phyloP scores from a whole-genome alignment of 2,888 invertebrate genomes.

The Coecobrya sp. region DNA sequence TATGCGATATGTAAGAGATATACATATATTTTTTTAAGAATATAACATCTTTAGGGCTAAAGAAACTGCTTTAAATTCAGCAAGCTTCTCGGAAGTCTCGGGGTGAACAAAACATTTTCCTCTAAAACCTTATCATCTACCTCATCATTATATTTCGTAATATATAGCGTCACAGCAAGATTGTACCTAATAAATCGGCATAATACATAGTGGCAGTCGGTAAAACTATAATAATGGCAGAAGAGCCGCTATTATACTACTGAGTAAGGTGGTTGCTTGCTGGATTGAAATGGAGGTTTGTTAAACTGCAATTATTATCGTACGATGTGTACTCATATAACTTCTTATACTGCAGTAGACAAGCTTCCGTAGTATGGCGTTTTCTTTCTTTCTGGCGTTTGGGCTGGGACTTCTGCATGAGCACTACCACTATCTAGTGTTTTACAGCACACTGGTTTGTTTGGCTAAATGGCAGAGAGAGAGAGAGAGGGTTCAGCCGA shows the following conservation, averaged over 20 bases:
- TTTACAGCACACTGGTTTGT: slow-evolving; percentile 43
- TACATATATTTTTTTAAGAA: slow-evolving; percentile 7
- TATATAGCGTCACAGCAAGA: slow-evolving; percentile 33
- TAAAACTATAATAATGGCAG: slow-evolving; percentile 9
- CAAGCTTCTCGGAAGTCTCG: slow-evolving; percentile 58
- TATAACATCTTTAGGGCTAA: not conserved
- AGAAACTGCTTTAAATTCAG: not conserved
- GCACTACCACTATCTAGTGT: not conserved
- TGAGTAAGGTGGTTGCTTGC: slow-evolving; percentile 41
- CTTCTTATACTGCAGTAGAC: slow-evolving; percentile 67
- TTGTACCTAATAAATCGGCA: slow-evolving; percentile 46
- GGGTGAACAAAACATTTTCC: slow-evolving; percentile 58
- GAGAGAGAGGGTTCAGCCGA: slow-evolving; percentile 60
- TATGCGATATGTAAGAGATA: not conserved
- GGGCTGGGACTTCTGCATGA: slow-evolving; percentile 65
- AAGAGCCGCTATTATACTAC: not conserved
- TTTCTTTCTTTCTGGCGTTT: slow-evolving; percentile 44
- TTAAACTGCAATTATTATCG: slow-evolving; percentile 71
- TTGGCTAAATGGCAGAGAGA: slow-evolving; percentile 64
- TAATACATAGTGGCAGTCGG: slow-evolving; percentile 28
- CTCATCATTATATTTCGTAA: slow-evolving; percentile 62
- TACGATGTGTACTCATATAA: slow-evolving; percentile 51
- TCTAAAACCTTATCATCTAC: slow-evolving; percentile 47
- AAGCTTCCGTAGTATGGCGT: slow-evolving; percentile 52
- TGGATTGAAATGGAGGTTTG: slow-evolving; percentile 61